Conservation (phyloP, 23 tunicate genomes). For the Corella eumyota region DNA sequence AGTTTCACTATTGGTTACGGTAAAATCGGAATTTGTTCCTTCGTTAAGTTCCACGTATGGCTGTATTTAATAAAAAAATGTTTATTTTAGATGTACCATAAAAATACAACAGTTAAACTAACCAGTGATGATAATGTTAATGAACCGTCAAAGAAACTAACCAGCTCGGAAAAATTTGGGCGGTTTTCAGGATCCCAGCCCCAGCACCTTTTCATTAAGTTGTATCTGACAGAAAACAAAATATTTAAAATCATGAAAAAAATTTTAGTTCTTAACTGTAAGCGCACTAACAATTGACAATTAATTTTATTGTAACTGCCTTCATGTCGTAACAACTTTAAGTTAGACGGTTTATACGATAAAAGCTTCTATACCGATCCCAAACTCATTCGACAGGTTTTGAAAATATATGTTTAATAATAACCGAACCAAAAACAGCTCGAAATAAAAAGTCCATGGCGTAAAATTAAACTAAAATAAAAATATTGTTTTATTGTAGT, state of each 20-base stretch:
- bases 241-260: too few species aligned
- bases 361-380: too few species aligned
- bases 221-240: slow-evolving; percentile 21
- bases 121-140: slow-evolving; percentile 19
- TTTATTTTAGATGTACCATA: too few species aligned
- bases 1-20: not conserved
- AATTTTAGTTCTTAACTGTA: too few species aligned
- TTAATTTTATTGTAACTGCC: too few species aligned
- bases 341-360: too few species aligned
- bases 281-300: too few species aligned
- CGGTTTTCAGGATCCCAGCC: slow-evolving; percentile 36
- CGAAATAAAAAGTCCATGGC: not conserved
- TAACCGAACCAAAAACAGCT: not conserved
- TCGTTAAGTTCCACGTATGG: slow-evolving; percentile 6
- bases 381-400: too few species aligned
- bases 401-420: too few species aligned
- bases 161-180: slow-evolving; percentile 36
- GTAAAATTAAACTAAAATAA: not conserved
- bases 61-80: not conserved
- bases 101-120: too few species aligned
- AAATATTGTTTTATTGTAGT: not conserved
- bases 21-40: not conserved
- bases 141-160: slow-evolving; percentile 9
- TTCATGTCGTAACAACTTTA: too few species aligned
- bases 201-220: slow-evolving; percentile 52